A percentile compares a stretch with the other conserved stretches of the same genome.
Evolutionary conservation across 1,140 invertebrate genomes (phyloP).

Genomic region (Drosophila elegans): DNA sequence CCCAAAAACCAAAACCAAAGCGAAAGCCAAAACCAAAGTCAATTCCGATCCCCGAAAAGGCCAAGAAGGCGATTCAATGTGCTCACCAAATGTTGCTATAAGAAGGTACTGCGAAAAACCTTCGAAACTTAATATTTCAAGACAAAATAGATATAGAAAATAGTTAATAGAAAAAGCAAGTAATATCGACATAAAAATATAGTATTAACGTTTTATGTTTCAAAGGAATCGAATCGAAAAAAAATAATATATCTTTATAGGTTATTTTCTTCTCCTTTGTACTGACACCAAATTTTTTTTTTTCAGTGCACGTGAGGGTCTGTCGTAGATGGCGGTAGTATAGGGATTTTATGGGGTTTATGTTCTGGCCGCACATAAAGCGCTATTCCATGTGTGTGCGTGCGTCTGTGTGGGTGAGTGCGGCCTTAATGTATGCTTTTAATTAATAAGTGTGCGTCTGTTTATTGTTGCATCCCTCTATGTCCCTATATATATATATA

Average conservation of each 20-base stretch:
- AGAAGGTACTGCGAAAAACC: slow-evolving; percentile 9
- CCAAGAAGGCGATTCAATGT: slow-evolving; percentile 50
- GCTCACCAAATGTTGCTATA: slow-evolving; percentile 48
- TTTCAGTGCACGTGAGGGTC: slow-evolving; percentile 1
- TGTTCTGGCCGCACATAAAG: slow-evolving; percentile 68
- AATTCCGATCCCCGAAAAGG: slow-evolving; percentile 36
- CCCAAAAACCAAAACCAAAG: slow-evolving; percentile 32
- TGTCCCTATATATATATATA: slow-evolving; percentile 1
- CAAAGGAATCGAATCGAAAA: too few relatives aligned
- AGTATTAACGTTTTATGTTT: too few relatives aligned
- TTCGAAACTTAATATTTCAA: too few relatives aligned
- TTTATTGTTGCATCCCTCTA: slow-evolving; percentile 59
- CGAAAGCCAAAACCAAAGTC: slow-evolving; percentile 46
- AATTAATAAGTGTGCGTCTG: slow-evolving; percentile 74
- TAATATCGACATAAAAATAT: too few relatives aligned
- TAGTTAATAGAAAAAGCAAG: too few relatives aligned
- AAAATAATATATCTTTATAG: too few relatives aligned
- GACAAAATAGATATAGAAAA: too few relatives aligned
- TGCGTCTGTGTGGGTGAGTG: slow-evolving; percentile 13
- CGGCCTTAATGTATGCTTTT: slow-evolving; percentile 68
- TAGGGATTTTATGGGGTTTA: slow-evolving; percentile 53
- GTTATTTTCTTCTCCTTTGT: not conserved
- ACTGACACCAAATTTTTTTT: too few relatives aligned
- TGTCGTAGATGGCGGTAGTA: slow-evolving; percentile 2
- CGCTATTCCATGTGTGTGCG: slow-evolving; percentile 40